A percentile compares a stretch with the other conserved stretches of the same genome.
phyloP scores from a whole-genome alignment of 2,888 invertebrate genomes.

The Pocota personata region DNA sequence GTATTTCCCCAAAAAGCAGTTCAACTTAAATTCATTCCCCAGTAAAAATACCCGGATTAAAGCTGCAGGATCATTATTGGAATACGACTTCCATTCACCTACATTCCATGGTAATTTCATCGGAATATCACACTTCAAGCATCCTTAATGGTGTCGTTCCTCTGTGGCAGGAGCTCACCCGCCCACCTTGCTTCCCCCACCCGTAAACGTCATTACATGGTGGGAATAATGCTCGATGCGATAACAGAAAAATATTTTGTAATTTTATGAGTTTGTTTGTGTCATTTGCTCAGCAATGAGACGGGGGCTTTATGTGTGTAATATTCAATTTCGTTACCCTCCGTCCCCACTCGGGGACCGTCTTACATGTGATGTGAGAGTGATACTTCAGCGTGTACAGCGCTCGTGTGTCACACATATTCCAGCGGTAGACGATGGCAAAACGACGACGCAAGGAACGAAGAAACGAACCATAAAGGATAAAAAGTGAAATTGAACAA shows the following conservation, averaged over 20 bases:
- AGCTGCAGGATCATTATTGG: not conserved
- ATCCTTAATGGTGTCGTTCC: constrained; percentile 70
- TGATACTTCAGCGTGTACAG: constrained; percentile 28
- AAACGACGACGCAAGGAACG: not conserved
- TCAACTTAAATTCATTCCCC: not conserved
- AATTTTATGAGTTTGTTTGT: constrained; percentile 73
- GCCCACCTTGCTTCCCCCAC: not conserved
- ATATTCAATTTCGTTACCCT: constrained; percentile 64
- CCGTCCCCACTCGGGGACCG: not conserved
- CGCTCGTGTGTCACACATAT: constrained; percentile 44
- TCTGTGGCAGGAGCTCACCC: constrained; percentile 25
- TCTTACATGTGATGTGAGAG: constrained; percentile 23
- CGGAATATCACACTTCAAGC: constrained; percentile 62
- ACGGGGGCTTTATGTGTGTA: constrained; percentile 50
- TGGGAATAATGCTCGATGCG: constrained; percentile 65
- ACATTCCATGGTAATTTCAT: constrained; percentile 66
- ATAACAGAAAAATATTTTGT: constrained; percentile 73
- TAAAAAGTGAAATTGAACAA: constrained; percentile 73
- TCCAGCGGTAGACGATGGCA: not conserved
- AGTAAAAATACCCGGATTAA: not conserved
- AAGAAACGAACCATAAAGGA: constrained; percentile 72
- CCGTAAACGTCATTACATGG: constrained; percentile 63
- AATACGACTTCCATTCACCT: constrained; percentile 39
- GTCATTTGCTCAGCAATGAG: constrained; percentile 60
- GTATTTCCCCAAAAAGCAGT: not conserved